phyloP scores from a whole-genome alignment of 2,888 invertebrate genomes.

The Caenorhabditis angaria region DNA sequence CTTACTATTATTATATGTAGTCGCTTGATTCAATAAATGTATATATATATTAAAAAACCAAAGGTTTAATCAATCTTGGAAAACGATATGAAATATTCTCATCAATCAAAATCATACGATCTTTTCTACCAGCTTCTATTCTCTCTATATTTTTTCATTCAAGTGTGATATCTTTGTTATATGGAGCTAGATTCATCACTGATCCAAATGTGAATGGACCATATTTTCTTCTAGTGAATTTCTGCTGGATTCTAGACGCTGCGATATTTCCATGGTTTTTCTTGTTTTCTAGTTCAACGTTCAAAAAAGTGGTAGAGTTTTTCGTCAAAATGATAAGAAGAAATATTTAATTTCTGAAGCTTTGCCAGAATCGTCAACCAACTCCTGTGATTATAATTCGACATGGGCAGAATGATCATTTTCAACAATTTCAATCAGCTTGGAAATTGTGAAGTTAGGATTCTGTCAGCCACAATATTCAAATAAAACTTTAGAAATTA shows the following conservation, averaged over 20 bases:
- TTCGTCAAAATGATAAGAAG: too few relatives aligned
- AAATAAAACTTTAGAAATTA: too few relatives aligned
- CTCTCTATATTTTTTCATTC: not conserved
- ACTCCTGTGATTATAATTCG: not conserved
- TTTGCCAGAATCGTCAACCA: too few relatives aligned
- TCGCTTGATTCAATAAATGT: too few relatives aligned
- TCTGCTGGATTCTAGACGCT: not conserved
- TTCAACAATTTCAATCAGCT: not conserved
- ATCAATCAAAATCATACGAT: not conserved
- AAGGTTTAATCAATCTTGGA: not conserved
- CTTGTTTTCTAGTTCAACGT: not conserved
- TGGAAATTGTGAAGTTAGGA: not conserved
- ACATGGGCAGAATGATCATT: not conserved
- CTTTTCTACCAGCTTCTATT: not conserved
- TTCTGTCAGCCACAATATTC: too few relatives aligned
- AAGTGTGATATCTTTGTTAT: not conserved
- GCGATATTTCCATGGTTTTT: not conserved
- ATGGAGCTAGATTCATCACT: not conserved
- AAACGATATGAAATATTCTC: not conserved
- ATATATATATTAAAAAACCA: too few relatives aligned
- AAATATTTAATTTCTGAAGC: too few relatives aligned
- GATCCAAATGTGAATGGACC: not conserved
- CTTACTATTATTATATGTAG: too few relatives aligned
- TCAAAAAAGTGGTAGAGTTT: not conserved
- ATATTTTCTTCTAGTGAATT: not conserved